Evolutionary conservation across 2,797 vertebrate species (phyloP).

Genomic region (Sebastes diploproa): DNA sequence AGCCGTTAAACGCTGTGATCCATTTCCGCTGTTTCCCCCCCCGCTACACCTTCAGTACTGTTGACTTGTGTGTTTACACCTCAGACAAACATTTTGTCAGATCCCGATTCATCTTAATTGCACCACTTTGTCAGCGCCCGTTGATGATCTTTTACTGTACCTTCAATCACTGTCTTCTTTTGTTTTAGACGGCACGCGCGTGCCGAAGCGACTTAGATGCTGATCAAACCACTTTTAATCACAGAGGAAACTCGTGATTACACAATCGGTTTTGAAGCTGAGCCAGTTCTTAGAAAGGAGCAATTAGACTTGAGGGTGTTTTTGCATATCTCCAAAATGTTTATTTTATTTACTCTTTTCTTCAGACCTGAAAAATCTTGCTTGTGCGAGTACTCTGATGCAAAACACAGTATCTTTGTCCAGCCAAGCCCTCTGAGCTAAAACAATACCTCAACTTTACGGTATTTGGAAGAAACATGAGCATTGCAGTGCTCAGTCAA

Average conservation of each 20-base stretch:
- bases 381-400: neutral
- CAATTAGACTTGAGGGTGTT: neutral
- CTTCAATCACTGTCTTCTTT: slow-evolving; percentile 40
- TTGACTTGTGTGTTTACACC: slow-evolving; percentile 77
- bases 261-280: slow-evolving; percentile 17
- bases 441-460: slow-evolving; percentile 83
- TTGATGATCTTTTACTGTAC: slow-evolving; percentile 54
- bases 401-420: slow-evolving; percentile 38
- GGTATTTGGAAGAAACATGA: slow-evolving; percentile 24
- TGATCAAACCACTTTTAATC: slow-evolving; percentile 51
- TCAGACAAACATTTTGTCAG: slow-evolving; percentile 76
- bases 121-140: slow-evolving; percentile 65
- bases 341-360: slow-evolving; percentile 19
- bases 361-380: too few relatives aligned
- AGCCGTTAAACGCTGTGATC: slow-evolving; percentile 64
- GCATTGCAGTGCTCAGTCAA: slow-evolving; percentile 77
- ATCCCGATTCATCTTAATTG: slow-evolving; percentile 69
- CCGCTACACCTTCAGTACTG: slow-evolving; percentile 36
- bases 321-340: slow-evolving; percentile 5
- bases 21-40: slow-evolving; percentile 23
- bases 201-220: slow-evolving; percentile 12
- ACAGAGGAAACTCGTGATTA: slow-evolving; percentile 28
- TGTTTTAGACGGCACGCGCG: neutral
- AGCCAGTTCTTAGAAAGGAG: neutral
- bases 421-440: slow-evolving; percentile 74